Evolutionary conservation across 1,140 invertebrate species (phyloP), one percentile per base, ranked within the genome.

Genomic region (Augochlora pura): DNA sequence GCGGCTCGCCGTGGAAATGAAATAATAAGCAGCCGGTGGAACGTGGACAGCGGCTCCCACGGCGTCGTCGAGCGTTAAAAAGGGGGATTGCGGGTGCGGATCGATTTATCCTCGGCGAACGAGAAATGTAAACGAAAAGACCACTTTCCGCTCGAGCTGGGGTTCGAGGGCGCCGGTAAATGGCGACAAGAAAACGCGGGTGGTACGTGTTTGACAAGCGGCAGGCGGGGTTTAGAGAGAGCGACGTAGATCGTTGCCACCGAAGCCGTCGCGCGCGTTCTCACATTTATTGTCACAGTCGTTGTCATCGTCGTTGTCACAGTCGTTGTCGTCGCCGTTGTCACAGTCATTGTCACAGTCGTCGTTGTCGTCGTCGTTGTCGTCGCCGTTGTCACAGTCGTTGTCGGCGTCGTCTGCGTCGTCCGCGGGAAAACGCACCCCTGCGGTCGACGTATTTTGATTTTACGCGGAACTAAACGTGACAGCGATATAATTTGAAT

Each of bases 151-250:
- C 54, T 57, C 54, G 21, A 21, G 18, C 21, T 57, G 54, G 54
- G 1, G 54, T 57, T n/a, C 21, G 21, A 2, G 21, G 3, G 18
- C 12, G 18, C 54, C 21, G 54, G 54, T 57, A n/a, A 57, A 57
- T 9, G 54, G 21, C 21, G n/a, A 57, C 21, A n/a, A n/a, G n/a
- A 57, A 57, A 57, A 57, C 54, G 54, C 21, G 49, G 18, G 14
- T n/a, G 54, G 54, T n/a, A 57, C 54, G 54, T 57, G 54, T 57
- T 57, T 57, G 54, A 57, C 54, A 57, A 57, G 54, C 54, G 18
- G 54, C 54, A n/a, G 54, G 18, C 54, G 4, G 54, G 54, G 18
- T 57, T 57, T 57, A 57, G 54, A 57, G 54, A 7, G 49, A 54
- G 21, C n/a, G 21, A n/a, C n/a, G 21, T 57, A 21, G 32, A 32